Percentiles rank a stretch among this genome's conserved stretches.
Conservation (phyloP, 2,113 vertebrate genomes). For the Acrocephalus kingi region DNA sequence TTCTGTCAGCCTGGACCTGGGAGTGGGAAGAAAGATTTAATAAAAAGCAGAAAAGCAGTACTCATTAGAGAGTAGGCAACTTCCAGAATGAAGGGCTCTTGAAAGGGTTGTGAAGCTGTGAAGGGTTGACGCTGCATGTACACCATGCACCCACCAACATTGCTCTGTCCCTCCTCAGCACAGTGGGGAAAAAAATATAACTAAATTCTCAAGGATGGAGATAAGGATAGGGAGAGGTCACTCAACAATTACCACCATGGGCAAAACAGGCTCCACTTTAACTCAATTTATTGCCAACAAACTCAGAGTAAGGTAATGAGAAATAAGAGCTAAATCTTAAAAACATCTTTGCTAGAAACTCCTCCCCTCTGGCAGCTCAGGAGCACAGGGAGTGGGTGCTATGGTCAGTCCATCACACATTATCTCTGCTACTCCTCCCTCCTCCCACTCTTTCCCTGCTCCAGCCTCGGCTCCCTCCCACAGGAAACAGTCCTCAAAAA, state of each 20-base stretch:
- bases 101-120: background rate
- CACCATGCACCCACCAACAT: background rate
- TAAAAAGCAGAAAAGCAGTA: background rate
- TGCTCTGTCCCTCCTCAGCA: background rate
- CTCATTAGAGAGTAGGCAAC: background rate
- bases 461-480: background rate
- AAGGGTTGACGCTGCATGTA: background rate
- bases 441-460: background rate
- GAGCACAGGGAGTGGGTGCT: background rate
- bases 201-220: rapidly evolving
- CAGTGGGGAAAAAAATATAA: background rate
- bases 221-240: background rate
- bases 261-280: background rate
- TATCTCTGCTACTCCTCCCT: background rate
- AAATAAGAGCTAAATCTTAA: background rate
- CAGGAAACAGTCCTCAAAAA: background rate
- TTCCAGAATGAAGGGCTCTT: background rate
- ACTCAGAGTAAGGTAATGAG: background rate
- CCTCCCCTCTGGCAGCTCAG: too few species aligned
- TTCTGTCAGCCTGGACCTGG: background rate
- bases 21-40: background rate
- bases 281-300: background rate
- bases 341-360: background rate
- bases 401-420: background rate
- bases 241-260: background rate